Evolutionary conservation across 2,797 vertebrate genomes (phyloP).

Genomic region (Leucoraja ocellata): DNA sequence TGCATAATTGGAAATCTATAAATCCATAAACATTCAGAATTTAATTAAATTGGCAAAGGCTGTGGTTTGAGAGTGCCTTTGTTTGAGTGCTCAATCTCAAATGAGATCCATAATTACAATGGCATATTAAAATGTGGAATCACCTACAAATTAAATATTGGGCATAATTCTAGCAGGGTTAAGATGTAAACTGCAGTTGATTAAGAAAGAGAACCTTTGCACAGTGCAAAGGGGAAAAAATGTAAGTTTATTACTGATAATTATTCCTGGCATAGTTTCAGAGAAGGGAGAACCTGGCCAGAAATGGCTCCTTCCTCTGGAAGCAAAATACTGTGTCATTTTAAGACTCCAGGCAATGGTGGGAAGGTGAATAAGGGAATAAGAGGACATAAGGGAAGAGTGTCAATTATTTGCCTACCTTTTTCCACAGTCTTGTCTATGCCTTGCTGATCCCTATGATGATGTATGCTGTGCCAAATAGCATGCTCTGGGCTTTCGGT

Average conservation of each 20-base stretch:
- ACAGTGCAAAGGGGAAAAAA: neutral
- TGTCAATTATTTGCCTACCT: neutral
- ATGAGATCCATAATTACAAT: constrained; percentile 10
- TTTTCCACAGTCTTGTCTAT: neutral
- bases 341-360: no score
- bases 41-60: constrained; percentile 33
- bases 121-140: neutral
- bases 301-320: no score
- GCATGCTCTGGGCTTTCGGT: neutral
- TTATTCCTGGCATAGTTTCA: neutral
- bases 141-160: neutral
- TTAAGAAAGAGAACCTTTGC: constrained; percentile 23
- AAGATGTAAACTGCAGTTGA: constrained; percentile 12
- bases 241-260: neutral
- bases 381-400: no score
- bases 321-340: neutral
- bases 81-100: constrained; percentile 18
- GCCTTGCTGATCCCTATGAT: neutral
- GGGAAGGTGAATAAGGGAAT: no score
- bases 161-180: neutral
- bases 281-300: neutral
- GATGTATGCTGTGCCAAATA: neutral
- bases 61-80: neutral
- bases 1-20: constrained; percentile 33
- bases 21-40: neutral